Conservation (phyloP, 2,113 vertebrate species). For the Salminus brasiliensis region DNA sequence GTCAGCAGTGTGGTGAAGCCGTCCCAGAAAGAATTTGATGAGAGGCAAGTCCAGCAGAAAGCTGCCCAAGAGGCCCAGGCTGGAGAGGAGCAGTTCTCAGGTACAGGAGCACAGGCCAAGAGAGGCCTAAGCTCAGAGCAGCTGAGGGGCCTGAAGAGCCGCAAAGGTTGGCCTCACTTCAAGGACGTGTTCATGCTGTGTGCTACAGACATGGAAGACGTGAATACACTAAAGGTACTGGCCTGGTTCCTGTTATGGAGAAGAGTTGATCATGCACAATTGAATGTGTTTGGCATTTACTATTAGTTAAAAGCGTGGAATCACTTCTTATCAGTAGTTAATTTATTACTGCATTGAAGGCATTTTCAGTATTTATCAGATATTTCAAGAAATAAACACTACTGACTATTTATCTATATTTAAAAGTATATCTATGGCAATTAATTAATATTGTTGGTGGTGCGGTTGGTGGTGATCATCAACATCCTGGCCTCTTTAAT, state of each 20-base stretch:
- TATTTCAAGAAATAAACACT: too few relatives aligned
- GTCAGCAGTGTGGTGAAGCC: constrained; percentile 57
- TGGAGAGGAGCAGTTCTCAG: not conserved
- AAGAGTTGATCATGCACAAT: not conserved
- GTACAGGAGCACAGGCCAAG: not conserved
- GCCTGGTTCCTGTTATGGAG: not conserved
- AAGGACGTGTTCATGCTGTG: constrained; percentile 96
- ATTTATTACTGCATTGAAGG: too few relatives aligned
- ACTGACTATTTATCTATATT: too few relatives aligned
- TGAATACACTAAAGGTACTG: constrained; percentile 86
- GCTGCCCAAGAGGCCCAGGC: not conserved
- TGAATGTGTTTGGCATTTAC: not conserved
- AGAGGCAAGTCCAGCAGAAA: not conserved
- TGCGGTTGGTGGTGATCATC: too few relatives aligned
- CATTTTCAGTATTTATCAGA: too few relatives aligned
- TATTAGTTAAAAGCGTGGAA: not conserved
- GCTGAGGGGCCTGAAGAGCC: constrained; percentile 56
- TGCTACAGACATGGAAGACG: constrained; percentile 81
- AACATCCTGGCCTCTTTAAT: too few relatives aligned
- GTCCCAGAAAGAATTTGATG: constrained; percentile 18
- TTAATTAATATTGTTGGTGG: too few relatives aligned
- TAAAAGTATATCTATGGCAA: too few relatives aligned
- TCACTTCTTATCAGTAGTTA: not conserved
- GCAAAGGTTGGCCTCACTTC: constrained; percentile 86
- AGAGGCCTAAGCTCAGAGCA: constrained; percentile 59